Evolutionary conservation across 2,888 invertebrate genomes (phyloP).

Genomic region (Melinopterus prodromus): DNA sequence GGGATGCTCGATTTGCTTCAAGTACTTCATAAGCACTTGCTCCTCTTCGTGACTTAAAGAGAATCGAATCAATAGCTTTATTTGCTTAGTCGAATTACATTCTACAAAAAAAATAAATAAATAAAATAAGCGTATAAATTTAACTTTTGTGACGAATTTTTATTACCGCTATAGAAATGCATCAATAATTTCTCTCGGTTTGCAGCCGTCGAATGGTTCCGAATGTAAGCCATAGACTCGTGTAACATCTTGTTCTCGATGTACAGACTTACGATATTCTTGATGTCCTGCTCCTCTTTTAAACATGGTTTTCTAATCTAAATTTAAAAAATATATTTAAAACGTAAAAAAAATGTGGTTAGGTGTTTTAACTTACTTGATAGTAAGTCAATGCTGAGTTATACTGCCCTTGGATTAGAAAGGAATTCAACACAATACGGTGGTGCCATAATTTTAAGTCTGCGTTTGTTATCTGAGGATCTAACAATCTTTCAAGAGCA

Average conservation of each 20-base stretch:
- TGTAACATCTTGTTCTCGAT: conserved; percentile 70
- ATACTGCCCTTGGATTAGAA: conserved; percentile 73
- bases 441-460: conserved; percentile 79
- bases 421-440: conserved; percentile 70
- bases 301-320: conserved; percentile 58
- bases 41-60: conserved; percentile 72
- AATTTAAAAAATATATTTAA: conserved; percentile 41
- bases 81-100: conserved; percentile 65
- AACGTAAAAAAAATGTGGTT: conserved; percentile 12
- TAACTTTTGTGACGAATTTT: background rate
- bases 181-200: conserved; percentile 12
- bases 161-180: conserved; percentile 10
- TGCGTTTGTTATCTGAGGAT: conserved; percentile 64
- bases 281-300: conserved; percentile 59
- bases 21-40: conserved; percentile 70
- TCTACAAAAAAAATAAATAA: conserved; percentile 57
- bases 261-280: conserved; percentile 68
- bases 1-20: conserved; percentile 64
- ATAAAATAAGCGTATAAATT: conserved; percentile 14
- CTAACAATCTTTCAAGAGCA: conserved; percentile 71
- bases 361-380: conserved; percentile 58
- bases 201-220: conserved; percentile 63
- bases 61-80: conserved; percentile 70
- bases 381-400: conserved; percentile 77
- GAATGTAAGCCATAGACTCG: conserved; percentile 72